Percentiles rank a stretch among this genome's conserved stretches.
Evolutionary conservation across 2,113 vertebrate genomes (phyloP).

Genomic region (Odocoileus hemionus): DNA sequence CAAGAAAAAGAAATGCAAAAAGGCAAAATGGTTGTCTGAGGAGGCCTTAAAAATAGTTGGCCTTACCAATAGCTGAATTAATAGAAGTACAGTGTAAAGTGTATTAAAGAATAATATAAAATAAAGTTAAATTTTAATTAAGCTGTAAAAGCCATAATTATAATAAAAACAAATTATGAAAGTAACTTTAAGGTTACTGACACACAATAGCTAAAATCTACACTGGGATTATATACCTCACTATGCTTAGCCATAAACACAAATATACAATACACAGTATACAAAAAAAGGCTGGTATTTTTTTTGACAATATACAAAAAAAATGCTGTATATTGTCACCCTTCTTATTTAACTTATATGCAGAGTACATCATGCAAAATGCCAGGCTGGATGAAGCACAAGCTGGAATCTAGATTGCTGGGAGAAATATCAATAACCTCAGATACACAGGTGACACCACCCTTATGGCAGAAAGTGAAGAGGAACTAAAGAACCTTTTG

Average conservation of each 20-base stretch:
- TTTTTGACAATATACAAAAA: neutral
- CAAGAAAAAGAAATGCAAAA: neutral
- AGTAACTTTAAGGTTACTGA: neutral
- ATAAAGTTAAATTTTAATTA: neutral
- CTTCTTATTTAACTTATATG: neutral
- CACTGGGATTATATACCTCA: neutral
- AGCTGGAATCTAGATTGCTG: neutral
- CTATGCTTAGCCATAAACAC: neutral
- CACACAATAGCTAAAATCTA: neutral
- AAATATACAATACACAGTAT: neutral
- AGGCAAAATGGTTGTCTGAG: neutral
- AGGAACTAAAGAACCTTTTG: neutral
- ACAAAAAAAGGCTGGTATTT: neutral
- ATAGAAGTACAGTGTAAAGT: neutral
- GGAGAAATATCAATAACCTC: neutral
- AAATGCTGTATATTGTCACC: neutral
- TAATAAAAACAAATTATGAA: neutral
- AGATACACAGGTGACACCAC: neutral
- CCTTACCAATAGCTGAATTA: neutral
- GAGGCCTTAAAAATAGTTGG: neutral
- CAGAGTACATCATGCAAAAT: neutral
- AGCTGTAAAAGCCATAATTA: neutral
- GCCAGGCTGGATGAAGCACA: neutral
- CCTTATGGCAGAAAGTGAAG: neutral
- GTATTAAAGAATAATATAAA: neutral